These are phyloP conservation scores for Babylonia areolata DNA, from an alignment of 1,140 invertebrate species.

Conservation along the genomic window DNA sequence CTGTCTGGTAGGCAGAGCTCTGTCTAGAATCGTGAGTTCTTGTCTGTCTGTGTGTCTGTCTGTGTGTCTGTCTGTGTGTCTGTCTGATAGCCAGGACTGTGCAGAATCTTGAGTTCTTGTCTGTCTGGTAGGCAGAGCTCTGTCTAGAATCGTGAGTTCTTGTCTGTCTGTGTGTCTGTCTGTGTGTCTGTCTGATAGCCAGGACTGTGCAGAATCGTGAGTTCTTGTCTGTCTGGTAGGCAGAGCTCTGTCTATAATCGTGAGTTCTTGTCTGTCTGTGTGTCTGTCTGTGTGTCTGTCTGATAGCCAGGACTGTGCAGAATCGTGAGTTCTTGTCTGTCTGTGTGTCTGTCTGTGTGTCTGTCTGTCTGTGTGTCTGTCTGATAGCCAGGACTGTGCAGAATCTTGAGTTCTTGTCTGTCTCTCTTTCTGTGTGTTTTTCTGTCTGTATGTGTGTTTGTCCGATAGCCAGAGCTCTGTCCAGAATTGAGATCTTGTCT, in stretches of 20 bases:
- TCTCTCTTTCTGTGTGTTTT: too few species aligned
- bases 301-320: too few species aligned
- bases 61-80: background rate
- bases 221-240: background rate
- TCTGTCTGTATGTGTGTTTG: too few species aligned
- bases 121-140: background rate
- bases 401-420: too few species aligned
- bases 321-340: background rate
- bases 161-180: background rate
- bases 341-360: background rate
- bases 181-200: background rate
- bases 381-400: too few species aligned
- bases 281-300: background rate
- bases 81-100: background rate
- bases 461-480: conserved; percentile 20
- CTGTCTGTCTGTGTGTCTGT: background rate
- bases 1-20: background rate
- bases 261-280: conserved; percentile 10
- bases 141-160: conserved; percentile 38
- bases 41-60: background rate
- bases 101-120: conserved; percentile 33
- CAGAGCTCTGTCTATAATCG: conserved; percentile 35
- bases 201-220: conserved; percentile 38
- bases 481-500: conserved; percentile 27
- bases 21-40: conserved; percentile 38